Evolutionary conservation across 2,888 invertebrate genomes (phyloP), one percentile per base, ranked within the genome.

Genomic region (Criorhina ranunculi): DNA sequence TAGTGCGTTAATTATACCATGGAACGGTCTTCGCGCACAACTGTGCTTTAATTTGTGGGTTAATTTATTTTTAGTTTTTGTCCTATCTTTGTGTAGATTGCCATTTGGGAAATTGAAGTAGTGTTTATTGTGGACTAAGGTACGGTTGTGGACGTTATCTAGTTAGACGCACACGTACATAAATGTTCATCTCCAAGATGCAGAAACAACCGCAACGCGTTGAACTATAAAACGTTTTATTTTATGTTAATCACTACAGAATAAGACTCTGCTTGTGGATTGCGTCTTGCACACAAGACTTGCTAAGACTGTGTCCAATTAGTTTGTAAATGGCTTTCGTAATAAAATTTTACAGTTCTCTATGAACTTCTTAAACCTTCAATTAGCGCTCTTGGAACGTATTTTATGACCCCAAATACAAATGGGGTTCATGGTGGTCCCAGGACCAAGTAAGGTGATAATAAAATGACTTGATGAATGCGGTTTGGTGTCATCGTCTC

Each of bases 1-100:
- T 76, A 76, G 46, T 81, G 49, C 62, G 80, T 81, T 77, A 78
- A 72, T 60, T 67, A 24, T 55, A 44, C 31, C 73, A 66, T 40
- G 40, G 51, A 79, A 64, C 37, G 12, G 15, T 19, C 40, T 57
- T 24, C 12, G n/a, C 8, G 9, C 40, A 24, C 19, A 64, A 40
- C 15, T 79, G 60, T 35, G 55, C 37, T 60, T 72, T 44, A 64
- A 66, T 66, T 44, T 67, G 57, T 66, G 49, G 42, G 42, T 40
- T 73, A 67, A 73, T 73, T 69, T n/a, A 7, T 51, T 40, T 64
- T 33, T 7, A 55, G 11, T 33, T 55, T 51, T 49, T 42, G 24
- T 42, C 31, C 37, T 75, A 67, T 51, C 44, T 40, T 33, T 49
- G 35, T 49, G 37, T 37, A 37, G 51, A 53, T 75, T 76, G 67